These are phyloP conservation scores for Denticeps clupeoides DNA, from an alignment of 2,797 vertebrate genomes.

Conservation along the genomic window DNA sequence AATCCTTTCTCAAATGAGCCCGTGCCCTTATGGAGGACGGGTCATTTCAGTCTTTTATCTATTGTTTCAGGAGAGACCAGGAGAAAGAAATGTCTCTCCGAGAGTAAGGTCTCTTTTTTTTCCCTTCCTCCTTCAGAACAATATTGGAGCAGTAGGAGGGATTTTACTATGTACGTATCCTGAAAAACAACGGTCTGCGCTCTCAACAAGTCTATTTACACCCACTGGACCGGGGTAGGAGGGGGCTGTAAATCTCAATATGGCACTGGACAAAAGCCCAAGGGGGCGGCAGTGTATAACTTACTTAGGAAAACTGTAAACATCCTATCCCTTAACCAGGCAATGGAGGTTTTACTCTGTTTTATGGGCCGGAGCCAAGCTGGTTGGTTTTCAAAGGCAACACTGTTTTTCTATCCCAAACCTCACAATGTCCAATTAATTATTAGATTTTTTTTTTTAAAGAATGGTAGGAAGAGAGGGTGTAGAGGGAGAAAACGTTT, in stretches of 20 bases:
- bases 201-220: constrained; percentile 27
- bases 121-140: not conserved
- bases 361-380: no score
- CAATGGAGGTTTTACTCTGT: not conserved
- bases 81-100: no score
- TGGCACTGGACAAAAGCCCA: constrained; percentile 20
- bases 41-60: no score
- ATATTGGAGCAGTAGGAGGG: not conserved
- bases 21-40: no score
- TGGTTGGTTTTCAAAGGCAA: no score
- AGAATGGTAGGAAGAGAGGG: constrained; percentile 19
- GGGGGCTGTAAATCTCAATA: constrained; percentile 18
- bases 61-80: no score
- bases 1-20: no score
- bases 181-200: constrained; percentile 20
- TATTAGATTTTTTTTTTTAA: constrained; percentile 45
- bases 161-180: not conserved
- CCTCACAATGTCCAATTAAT: constrained; percentile 47
- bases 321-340: constrained; percentile 19
- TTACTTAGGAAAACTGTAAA: constrained; percentile 32
- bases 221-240: not conserved
- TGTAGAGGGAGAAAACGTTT: constrained; percentile 21
- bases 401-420: constrained; percentile 35
- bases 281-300: constrained; percentile 8
- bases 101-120: not conserved